Base-by-base conservation (phyloP, 2,888 invertebrate genomes). In the Zele albiditarsus region DNA sequence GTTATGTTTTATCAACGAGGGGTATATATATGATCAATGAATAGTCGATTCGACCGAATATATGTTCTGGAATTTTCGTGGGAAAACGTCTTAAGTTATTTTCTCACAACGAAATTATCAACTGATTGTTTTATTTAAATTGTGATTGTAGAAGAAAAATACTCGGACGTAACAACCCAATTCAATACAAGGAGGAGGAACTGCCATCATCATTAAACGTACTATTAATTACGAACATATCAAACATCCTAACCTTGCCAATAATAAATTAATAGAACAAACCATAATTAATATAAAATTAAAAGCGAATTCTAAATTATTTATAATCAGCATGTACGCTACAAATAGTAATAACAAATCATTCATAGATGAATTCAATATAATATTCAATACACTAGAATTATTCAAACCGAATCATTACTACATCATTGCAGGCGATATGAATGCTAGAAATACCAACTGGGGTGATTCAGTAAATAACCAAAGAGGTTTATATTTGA, bases 351-450 rank as follows among this genome's bases (percentile, higher is more conserved):
- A 10, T 20, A 42, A 63, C 53, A n/a, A 8, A 0, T 5, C 38
- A 1, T 75, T 73, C 4, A 16, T 53, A 0, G 12, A 20, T 0
- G 77, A 77, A 31, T 5, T 75, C 0, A 57, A 72, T 0, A 23
- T 0, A 0, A 14, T 77, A 0, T 73, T 75, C 27, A 25, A 14
- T 0, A n/a, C 28, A 0, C 60, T 77, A 2, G 66, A 67, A 6
- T 20, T 77, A 25, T 0, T 75, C 1, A 8, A 14, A 1, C 6
- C 1, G 1, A 27, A 75, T 1, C 38, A 25, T 2, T 74, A 60
- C 27, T 77, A 60, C 10, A 27, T 77, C 0, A 66, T 72, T 2
- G 75, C 73, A 2, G 73, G 75, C 0, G 77, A 77, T 16, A 20
- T 74, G 0, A 74, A 77, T 10, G 67, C 77, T 1, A 65, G 71